Base-by-base conservation (phyloP, 2,888 invertebrate genomes). In the Drosophila eohydei region DNA sequence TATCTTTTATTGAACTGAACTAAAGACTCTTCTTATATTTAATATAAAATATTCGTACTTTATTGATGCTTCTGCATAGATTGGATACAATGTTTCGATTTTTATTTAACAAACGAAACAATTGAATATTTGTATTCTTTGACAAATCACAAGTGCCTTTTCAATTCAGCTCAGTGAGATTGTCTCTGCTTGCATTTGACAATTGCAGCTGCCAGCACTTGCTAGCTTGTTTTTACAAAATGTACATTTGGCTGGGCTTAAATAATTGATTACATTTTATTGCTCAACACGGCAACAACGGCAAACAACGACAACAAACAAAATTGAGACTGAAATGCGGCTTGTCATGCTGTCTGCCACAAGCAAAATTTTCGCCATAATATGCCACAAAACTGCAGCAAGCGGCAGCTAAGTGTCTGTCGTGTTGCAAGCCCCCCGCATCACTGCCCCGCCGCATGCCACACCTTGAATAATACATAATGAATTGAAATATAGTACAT, bases 241-340 rank as follows among this genome's bases (percentile, higher is more conserved):
- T 71, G 71, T 82, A 80, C 90, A 89, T 90, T 88, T 83, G 28
- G 76, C 79, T 67, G 62, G 63, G 64, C 55, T 56, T 89, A 81
- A 88, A 89, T 89, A 90, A 88, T 89, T 86, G 71, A 86, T 89
- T 76, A 80, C 71, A 89, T 90, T 88, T 90, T 89, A 89, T 88
- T 88, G 82, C 79, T 65, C 57, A 74, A 64, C 71, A 54, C 21
- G 21, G 36, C 30, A 80, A 65, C 74, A 80, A 65, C 74, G 64
- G 59, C 55, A 58, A 63, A 54, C 34, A 57, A 48, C 12, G 38
- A 30, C 58, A 52, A 51, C 52, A 40, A 52, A 71, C 60, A 38
- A 63, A 88, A 78, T 81, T 73, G 84, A 73, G 80, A 71, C 71
- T 66, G 83, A 78, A 84, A 71, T 61, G 51, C 68, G 82, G 68